Evolutionary conservation across 2,888 invertebrate genomes (phyloP).

Genomic region (Catocala sponsa): DNA sequence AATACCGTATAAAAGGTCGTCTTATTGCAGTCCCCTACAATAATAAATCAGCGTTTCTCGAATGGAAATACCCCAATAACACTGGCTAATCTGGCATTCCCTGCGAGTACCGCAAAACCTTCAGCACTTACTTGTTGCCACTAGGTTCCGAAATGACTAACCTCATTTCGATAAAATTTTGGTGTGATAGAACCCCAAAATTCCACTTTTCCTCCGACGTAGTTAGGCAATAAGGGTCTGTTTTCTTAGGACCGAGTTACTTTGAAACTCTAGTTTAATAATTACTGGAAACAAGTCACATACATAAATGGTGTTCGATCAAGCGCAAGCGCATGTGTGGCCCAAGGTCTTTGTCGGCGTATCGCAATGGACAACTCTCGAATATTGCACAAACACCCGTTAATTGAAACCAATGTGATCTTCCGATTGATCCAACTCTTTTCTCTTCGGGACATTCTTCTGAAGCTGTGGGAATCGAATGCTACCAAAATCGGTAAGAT

Average conservation of each 20-base stretch:
- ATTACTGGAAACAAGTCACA: slow-evolving; percentile 12
- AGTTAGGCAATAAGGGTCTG: too few species aligned
- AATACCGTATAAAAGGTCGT: too few species aligned
- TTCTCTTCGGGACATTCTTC: not conserved
- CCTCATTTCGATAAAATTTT: too few species aligned
- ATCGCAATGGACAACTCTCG: slow-evolving; percentile 59
- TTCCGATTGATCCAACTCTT: slow-evolving; percentile 27
- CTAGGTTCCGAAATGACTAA: too few species aligned
- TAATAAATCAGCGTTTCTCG: too few species aligned
- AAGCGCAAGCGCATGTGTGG: slow-evolving; percentile 43
- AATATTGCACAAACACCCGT: slow-evolving; percentile 56
- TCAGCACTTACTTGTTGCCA: too few species aligned
- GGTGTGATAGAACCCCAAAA: not conserved
- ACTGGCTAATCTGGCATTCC: too few species aligned
- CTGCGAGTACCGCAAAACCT: too few species aligned
- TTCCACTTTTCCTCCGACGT: too few species aligned
- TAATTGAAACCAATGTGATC: slow-evolving; percentile 46
- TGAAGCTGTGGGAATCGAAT: not conserved
- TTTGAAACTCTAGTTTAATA: slow-evolving; percentile 1
- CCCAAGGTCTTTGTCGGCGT: slow-evolving; percentile 66
- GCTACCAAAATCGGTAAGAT: not conserved
- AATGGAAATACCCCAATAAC: not conserved
- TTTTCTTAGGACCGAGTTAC: not conserved
- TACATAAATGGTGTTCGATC: slow-evolving; percentile 23
- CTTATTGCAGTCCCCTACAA: not conserved